Percentiles rank a stretch among this genome's conserved stretches.
phyloP scores from a whole-genome alignment of 2,113 vertebrate species.

The Rhadina sibilatrix region DNA sequence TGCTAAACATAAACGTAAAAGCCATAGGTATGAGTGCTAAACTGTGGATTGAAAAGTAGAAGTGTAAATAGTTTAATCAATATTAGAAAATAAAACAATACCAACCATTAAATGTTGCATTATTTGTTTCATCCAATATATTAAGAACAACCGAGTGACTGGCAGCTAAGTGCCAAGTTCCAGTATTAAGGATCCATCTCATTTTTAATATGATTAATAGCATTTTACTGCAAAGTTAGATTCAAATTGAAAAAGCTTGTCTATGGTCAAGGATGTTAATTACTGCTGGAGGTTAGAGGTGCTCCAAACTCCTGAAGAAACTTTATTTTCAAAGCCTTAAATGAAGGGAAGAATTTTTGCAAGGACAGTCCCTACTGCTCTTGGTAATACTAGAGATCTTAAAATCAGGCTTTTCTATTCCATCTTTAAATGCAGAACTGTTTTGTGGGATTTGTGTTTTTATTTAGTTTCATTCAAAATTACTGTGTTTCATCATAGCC shows the following conservation, averaged over 20 bases:
- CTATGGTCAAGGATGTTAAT: background rate
- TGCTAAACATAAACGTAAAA: slow-evolving; percentile 72
- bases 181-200: background rate
- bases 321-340: slow-evolving; percentile 24
- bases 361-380: background rate
- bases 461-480: background rate
- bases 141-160: background rate
- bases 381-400: background rate
- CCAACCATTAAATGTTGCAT: slow-evolving; percentile 58
- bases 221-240: background rate
- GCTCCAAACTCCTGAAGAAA: background rate
- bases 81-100: slow-evolving; percentile 80
- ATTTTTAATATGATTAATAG: background rate
- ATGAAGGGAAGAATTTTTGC: background rate
- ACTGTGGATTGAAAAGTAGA: slow-evolving; percentile 72
- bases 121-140: slow-evolving; percentile 65
- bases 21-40: slow-evolving; percentile 80
- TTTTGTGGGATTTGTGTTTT: background rate
- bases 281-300: slow-evolving; percentile 7
- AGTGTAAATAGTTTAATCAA: slow-evolving; percentile 80
- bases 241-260: background rate
- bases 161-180: background rate
- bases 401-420: background rate
- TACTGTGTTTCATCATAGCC: background rate
- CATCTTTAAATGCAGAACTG: background rate